Conservation (phyloP, 2,797 vertebrate genomes). For the Otus scops region DNA sequence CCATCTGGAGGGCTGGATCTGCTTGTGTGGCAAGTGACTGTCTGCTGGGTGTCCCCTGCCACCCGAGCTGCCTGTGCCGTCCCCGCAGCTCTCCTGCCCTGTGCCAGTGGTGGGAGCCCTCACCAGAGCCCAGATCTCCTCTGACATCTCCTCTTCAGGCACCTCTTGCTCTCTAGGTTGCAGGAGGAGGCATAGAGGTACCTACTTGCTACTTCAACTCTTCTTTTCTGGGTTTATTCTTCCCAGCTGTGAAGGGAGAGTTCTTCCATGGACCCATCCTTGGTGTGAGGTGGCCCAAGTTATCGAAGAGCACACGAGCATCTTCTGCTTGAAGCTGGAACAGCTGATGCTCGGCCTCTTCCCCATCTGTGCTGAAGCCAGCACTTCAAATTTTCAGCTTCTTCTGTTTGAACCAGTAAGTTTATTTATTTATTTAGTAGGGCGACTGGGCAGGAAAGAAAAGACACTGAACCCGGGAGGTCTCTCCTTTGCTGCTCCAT, state of each 20-base stretch:
- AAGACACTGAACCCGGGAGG: background rate
- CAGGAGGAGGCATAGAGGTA: background rate
- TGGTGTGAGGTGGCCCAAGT: background rate
- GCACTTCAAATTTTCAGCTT: background rate
- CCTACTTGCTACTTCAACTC: background rate
- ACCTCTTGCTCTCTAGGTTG: background rate
- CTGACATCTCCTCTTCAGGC: background rate
- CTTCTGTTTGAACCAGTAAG: background rate
- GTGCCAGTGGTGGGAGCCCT: background rate
- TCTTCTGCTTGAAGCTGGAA: background rate
- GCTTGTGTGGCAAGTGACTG: background rate
- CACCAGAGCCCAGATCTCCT: background rate
- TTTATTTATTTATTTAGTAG: background rate
- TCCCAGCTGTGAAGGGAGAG: background rate
- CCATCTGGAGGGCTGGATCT: conserved; percentile 38
- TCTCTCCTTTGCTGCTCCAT: accelerated
- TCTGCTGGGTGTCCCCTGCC: background rate
- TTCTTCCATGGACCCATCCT: accelerated
- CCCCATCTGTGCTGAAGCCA: background rate
- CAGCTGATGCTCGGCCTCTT: background rate
- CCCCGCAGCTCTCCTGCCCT: background rate
- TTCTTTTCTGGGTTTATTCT: background rate
- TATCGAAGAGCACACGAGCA: accelerated
- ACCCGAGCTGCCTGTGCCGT: background rate
- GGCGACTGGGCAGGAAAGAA: background rate